Evolutionary conservation across 1,140 invertebrate genomes (phyloP).

Genomic region (Hypsibius dujardini): DNA sequence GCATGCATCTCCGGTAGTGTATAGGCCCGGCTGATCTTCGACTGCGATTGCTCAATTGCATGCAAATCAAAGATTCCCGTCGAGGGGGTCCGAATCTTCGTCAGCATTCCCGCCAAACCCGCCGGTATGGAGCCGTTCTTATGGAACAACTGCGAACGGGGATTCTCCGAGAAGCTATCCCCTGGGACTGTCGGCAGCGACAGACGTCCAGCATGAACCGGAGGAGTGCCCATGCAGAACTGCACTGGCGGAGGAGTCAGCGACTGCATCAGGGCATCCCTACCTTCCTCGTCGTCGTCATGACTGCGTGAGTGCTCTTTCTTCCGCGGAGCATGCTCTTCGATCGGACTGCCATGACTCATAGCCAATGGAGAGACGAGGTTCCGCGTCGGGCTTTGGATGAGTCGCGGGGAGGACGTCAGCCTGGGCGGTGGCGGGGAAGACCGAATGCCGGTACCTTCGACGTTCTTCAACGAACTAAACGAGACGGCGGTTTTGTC

Average conservation of each 20-base stretch:
- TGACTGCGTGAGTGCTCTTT: background rate
- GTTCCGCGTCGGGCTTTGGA: background rate
- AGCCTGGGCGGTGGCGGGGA: background rate
- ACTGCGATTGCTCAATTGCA: conserved; percentile 1
- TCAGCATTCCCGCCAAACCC: background rate
- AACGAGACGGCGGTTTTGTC: too few species aligned
- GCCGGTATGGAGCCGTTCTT: too few species aligned
- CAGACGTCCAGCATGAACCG: conserved; percentile 32
- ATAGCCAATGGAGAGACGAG: background rate
- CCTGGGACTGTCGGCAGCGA: background rate
- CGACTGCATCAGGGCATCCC: background rate
- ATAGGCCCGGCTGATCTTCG: background rate
- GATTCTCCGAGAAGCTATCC: background rate
- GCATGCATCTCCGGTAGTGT: conserved; percentile 15
- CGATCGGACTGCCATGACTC: too few species aligned
- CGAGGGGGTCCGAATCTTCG: background rate
- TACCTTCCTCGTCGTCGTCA: background rate
- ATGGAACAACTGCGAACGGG: too few species aligned
- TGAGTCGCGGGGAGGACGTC: background rate
- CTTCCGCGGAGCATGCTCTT: background rate
- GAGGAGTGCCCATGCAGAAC: conserved; percentile 74
- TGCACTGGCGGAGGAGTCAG: conserved; percentile 40
- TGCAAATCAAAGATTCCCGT: background rate
- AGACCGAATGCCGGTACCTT: background rate
- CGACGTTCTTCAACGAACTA: too few species aligned